Evolutionary conservation across 2,888 invertebrate genomes (phyloP).

Genomic region (Pheosia gnoma): DNA sequence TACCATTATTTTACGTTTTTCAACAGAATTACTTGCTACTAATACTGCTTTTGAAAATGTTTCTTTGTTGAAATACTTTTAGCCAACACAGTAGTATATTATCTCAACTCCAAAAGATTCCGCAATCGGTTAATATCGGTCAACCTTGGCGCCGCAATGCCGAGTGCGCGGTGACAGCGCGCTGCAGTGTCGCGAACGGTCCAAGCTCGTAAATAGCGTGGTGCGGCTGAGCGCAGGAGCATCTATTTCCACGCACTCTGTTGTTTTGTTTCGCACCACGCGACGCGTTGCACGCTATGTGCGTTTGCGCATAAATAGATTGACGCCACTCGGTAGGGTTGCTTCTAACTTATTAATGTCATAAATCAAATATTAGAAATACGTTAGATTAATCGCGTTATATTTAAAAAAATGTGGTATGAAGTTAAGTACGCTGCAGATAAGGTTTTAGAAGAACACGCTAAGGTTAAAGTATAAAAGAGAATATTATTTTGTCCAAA

Average conservation of each 20-base stretch:
- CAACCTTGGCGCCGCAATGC: conserved; percentile 1
- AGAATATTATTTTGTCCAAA: neutral
- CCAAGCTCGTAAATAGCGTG: conserved; percentile 37
- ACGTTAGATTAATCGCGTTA: neutral
- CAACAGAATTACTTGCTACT: neutral
- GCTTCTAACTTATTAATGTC: conserved; percentile 11
- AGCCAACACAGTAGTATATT: neutral
- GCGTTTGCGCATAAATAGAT: conserved; percentile 54
- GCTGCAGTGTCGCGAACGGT: conserved; percentile 24
- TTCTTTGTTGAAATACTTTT: neutral
- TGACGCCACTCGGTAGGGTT: conserved; percentile 42
- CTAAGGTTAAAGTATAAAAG: neutral
- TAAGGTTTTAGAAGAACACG: neutral
- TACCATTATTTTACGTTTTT: neutral
- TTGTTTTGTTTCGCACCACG: conserved; percentile 48
- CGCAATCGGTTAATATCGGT: neutral
- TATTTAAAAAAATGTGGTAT: no score
- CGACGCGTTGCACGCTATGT: conserved; percentile 42
- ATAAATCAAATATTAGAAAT: neutral
- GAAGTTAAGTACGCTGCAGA: neutral
- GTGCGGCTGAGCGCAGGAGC: conserved; percentile 31
- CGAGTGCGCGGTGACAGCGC: neutral
- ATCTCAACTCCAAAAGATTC: neutral
- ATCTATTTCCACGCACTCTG: conserved; percentile 53
- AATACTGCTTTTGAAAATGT: neutral